Base-by-base conservation (phyloP, 2,888 invertebrate genomes). In the Lasioglossum vierecki region DNA sequence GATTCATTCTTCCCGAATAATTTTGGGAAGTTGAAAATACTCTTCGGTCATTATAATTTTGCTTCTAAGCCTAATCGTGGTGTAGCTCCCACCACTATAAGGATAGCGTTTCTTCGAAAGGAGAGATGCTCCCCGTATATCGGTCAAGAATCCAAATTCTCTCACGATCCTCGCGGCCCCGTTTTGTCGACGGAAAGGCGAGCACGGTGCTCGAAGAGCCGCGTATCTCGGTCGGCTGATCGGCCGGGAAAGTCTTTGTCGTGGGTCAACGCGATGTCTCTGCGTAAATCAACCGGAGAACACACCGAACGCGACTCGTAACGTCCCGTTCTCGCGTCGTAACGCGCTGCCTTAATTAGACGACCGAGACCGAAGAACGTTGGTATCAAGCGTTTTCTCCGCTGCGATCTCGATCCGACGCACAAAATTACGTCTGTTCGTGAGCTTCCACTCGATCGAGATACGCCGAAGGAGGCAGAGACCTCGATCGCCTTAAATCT, bases 161-260 rank as follows among this genome's bases (percentile, higher is more conserved):
- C 88, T 88, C 88, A 88, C 88, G 88, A 82, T 77, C 76, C 80
- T 76, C 77, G 73, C 75, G 53, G 46, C 68, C 77, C 71, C 75
- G 72, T 68, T 49, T 35, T 6, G 60, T 63, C 60, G 6, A 68
- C 53, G 72, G 49, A 81, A 80, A 80, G 44, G 79, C 46, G 82
- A 68, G 76, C 79, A 66, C 68, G 77, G 68, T 79, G 66, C 80
- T 79, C 77, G 88, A 85, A 79, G 91, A 90, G 90, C 91, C 92
- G 92, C 92, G 90, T 93, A 94, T 94, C 93, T 94, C 87, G 88
- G 91, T 91, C 91, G 92, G 92, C 92, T 92, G 88, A 94, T 94
- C 93, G 92, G 91, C 80, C 88, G 89, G 90, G 91, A 72, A 82
- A 90, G 90, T 91, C 90, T 90, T 91, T 92, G 90, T 92, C 88